Percentiles rank a stretch among this genome's conserved stretches.
Evolutionary conservation across 2,113 vertebrate species (phyloP).

Genomic region (Patagioenas fasciata): DNA sequence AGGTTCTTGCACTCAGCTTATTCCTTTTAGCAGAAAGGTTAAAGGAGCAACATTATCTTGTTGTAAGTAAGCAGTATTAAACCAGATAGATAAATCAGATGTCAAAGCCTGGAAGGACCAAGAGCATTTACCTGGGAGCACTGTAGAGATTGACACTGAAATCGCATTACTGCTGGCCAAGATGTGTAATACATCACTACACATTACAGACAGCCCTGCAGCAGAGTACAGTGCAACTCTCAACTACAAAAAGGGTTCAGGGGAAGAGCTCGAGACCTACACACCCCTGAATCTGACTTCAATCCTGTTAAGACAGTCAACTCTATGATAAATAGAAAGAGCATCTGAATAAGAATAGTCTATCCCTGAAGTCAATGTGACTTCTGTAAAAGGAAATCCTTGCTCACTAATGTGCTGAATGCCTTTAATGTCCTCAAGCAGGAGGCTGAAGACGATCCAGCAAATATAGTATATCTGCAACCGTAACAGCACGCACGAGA

Average conservation of each 20-base stretch:
- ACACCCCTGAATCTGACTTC: neutral
- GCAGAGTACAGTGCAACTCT: neutral
- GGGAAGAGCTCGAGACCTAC: neutral
- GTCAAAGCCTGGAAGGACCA: neutral
- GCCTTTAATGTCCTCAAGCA: neutral
- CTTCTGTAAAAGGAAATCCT: neutral
- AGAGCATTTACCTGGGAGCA: fast-evolving
- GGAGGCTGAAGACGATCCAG: neutral
- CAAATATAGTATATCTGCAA: fast-evolving
- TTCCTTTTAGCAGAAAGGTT: neutral
- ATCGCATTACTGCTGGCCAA: neutral
- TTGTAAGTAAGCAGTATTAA: neutral
- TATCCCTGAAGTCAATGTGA: neutral
- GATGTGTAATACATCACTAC: neutral
- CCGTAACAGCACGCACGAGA: neutral
- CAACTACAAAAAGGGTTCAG: neutral
- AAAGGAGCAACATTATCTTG: neutral
- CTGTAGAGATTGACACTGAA: neutral
- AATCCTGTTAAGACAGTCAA: neutral
- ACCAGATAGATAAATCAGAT: neutral
- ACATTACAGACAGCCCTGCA: neutral
- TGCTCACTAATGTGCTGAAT: neutral
- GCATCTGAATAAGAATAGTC: neutral
- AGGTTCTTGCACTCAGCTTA: neutral
- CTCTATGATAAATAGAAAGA: neutral